Base-by-base conservation (phyloP, 2,797 vertebrate species). In the Falco rusticolus region DNA sequence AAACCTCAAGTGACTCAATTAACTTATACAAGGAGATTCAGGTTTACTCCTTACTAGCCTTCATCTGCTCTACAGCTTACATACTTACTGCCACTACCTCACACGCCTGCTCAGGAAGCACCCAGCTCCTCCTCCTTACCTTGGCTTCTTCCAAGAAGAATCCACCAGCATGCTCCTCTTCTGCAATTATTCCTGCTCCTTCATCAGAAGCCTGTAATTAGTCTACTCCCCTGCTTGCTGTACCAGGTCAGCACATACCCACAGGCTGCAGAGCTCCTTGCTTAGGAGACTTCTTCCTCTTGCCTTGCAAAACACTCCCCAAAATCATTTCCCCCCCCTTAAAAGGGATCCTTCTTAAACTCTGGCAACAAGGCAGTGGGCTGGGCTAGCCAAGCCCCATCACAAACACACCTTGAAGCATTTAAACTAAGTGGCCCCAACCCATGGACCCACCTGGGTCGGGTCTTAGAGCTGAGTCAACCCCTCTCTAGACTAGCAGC, bases 261-360 rank as follows among this genome's bases (percentile, higher is more conserved):
- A 54, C 17, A 51, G 10, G 5, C 24, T 60, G 15, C 19, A 50
- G 5, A 54, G 4, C 26, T 68, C 31, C 34, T 81, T 56, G 0
- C 11, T 26, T 25, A 26, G 9, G 5, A 76, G 6, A 33, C 26
- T 7, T 26, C 25, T 53, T 72, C 41, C n/a, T 78, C 33, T 33
- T 17, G 1, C 19, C 39, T 78, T 31, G 0, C 7, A 28, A 6
- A 0, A 31, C 8, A 5, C 28, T 13, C 31, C 69, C 19, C 47
- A 29, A 4, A 85, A 7, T 7, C 13, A 50, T 43, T 69, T 59
- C 33, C 9, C 15, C 76, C 41, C 39, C 7, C 41, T 28, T 39
- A 64, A 37, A 51, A 65, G 11, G 56, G 10, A 83, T 5, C 47
- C 54, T 13, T 60, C 50, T 69, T n/a, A 33, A 79, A 15, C 22